Conservation (phyloP, 2,113 vertebrate genomes). For the Psilopsiagon aurifrons region DNA sequence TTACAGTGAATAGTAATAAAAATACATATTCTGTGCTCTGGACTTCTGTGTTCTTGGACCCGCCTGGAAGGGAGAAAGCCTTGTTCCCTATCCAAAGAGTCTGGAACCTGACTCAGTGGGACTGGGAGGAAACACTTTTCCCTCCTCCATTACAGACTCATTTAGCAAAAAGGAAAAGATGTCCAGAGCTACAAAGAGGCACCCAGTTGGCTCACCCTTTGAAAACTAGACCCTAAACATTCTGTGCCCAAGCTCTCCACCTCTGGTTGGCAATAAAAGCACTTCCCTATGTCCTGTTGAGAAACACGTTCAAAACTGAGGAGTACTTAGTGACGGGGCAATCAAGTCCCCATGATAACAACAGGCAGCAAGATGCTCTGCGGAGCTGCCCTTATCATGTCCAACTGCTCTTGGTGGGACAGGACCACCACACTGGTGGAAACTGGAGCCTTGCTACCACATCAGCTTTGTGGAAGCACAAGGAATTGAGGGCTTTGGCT, state of each 20-base stretch:
- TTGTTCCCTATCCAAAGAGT: neutral
- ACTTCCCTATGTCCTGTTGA: neutral
- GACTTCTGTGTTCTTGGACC: neutral
- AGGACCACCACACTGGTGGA: neutral
- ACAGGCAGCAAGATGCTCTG: neutral
- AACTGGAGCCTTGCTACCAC: neutral
- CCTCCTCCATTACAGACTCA: neutral
- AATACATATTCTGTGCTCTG: neutral
- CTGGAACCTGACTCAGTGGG: neutral
- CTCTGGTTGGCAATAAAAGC: neutral
- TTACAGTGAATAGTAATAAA: neutral
- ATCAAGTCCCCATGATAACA: neutral
- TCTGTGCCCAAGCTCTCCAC: rapidly evolving
- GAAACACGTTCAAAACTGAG: neutral
- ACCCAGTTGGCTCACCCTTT: neutral
- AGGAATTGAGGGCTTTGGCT: rapidly evolving
- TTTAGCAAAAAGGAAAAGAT: neutral
- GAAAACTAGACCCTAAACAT: neutral
- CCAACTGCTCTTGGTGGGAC: neutral
- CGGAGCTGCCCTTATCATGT: neutral
- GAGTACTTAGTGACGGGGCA: neutral
- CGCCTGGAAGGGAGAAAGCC: neutral
- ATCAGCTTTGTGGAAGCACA: neutral
- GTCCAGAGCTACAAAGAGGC: neutral
- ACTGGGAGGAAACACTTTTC: neutral